Evolutionary conservation across 2,888 invertebrate genomes (phyloP).

Genomic region (Macaria notata): DNA sequence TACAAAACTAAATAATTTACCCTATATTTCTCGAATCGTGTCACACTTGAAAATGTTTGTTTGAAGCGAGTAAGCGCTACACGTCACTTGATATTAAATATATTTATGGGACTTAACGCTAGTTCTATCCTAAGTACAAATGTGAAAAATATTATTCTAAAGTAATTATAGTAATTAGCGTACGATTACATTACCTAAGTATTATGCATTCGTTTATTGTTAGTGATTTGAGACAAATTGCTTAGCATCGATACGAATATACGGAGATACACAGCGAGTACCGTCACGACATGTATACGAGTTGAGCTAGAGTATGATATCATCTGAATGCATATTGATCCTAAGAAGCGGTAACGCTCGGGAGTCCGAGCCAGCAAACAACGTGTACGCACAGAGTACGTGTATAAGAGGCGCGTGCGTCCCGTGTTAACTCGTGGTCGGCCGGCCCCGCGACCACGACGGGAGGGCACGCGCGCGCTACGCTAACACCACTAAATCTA

Average conservation of each 20-base stretch:
- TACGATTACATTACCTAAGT: slow-evolving; percentile 46
- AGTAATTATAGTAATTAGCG: slow-evolving; percentile 38
- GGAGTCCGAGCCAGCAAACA: slow-evolving; percentile 2
- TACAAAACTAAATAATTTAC: slow-evolving; percentile 61
- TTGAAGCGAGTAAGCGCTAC: slow-evolving; percentile 55
- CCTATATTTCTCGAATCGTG: slow-evolving; percentile 41
- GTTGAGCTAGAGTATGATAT: slow-evolving; percentile 36
- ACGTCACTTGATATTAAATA: slow-evolving; percentile 42
- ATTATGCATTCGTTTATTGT: slow-evolving; percentile 50
- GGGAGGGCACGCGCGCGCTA: slow-evolving; percentile 29
- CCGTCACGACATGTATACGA: slow-evolving; percentile 28
- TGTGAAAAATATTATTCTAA: slow-evolving; percentile 60
- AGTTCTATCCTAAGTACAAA: slow-evolving; percentile 65
- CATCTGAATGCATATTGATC: slow-evolving; percentile 40
- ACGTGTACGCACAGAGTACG: too few relatives aligned
- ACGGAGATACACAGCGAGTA: slow-evolving; percentile 23
- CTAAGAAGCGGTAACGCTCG: slow-evolving; percentile 41
- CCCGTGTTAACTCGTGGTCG: slow-evolving; percentile 39
- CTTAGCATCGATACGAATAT: slow-evolving; percentile 36
- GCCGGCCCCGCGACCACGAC: slow-evolving; percentile 38
- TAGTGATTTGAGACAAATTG: slow-evolving; percentile 42
- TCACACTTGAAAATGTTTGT: slow-evolving; percentile 59
- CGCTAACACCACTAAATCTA: slow-evolving; percentile 21
- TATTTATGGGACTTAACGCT: slow-evolving; percentile 48
- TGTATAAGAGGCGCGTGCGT: slow-evolving; percentile 15